Percentiles rank a stretch among this genome's conserved stretches.
Conservation (phyloP, 2,797 vertebrate species). For the Oreonectes daqikongensis region DNA sequence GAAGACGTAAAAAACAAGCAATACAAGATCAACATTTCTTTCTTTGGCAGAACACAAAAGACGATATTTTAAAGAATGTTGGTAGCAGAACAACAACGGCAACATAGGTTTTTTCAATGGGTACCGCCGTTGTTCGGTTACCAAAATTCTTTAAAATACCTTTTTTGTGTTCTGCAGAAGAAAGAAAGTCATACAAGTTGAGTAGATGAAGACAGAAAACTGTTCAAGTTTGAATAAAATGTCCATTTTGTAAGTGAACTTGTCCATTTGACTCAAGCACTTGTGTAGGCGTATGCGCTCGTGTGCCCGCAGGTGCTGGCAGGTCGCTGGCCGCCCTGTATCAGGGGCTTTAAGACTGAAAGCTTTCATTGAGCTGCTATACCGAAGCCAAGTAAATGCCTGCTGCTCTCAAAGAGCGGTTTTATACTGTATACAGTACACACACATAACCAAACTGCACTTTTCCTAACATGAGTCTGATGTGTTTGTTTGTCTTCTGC, state of each 20-base stretch:
- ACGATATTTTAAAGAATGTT: no score
- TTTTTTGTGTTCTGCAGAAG: no score
- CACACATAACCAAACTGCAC: slow-evolving; percentile 27
- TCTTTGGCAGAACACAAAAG: no score
- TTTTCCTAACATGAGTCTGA: slow-evolving; percentile 33
- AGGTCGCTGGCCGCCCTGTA: slow-evolving; percentile 33
- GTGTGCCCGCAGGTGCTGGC: neutral
- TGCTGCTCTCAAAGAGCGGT: slow-evolving; percentile 57
- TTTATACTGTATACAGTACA: slow-evolving; percentile 42
- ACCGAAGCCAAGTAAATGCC: slow-evolving; percentile 36
- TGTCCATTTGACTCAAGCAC: neutral
- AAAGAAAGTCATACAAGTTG: no score
- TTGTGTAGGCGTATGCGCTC: slow-evolving; percentile 4
- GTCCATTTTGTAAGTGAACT: slow-evolving; percentile 14
- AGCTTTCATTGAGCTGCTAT: slow-evolving; percentile 51
- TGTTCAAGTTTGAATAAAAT: neutral
- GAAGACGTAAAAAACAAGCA: neutral
- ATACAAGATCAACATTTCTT: no score
- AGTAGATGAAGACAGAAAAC: no score
- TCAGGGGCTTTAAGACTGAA: slow-evolving; percentile 47
- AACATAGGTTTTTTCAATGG: no score
- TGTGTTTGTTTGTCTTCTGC: slow-evolving; percentile 39
- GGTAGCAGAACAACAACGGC: no score
- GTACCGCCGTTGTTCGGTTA: no score
- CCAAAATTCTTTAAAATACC: no score